Percentiles rank a stretch among this genome's conserved stretches.
phyloP scores from a whole-genome alignment of 2,888 invertebrate genomes.

The Lasioglossum morio region DNA sequence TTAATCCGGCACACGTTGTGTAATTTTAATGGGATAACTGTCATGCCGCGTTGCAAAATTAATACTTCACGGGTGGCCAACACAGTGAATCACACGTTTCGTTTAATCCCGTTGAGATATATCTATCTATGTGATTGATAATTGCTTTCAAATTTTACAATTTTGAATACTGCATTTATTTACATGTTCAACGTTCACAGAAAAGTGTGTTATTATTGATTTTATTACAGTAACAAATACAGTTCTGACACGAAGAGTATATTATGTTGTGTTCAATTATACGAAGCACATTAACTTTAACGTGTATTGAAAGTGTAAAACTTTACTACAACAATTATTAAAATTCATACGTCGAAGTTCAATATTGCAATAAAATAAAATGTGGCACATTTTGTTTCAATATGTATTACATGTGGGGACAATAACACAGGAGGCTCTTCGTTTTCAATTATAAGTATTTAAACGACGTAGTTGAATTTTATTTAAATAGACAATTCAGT shows the following conservation, averaged over 20 bases:
- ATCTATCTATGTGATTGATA: background rate
- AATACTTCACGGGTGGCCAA: background rate
- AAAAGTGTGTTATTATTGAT: background rate
- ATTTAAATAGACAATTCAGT: too few species aligned
- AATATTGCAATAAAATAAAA: background rate
- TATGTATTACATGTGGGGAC: too few species aligned
- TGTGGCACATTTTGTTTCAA: background rate
- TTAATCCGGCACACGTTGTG: conserved; percentile 9
- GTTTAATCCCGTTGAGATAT: conserved; percentile 3
- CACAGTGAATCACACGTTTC: background rate
- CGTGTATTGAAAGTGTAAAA: background rate
- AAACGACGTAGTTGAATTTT: too few species aligned
- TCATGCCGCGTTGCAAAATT: conserved; percentile 9
- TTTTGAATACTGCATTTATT: background rate
- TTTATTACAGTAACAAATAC: background rate
- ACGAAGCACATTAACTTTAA: background rate
- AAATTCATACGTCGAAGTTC: background rate
- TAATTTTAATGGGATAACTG: conserved; percentile 20
- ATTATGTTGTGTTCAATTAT: background rate
- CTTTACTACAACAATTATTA: too few species aligned
- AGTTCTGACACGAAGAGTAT: background rate
- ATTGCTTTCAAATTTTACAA: background rate
- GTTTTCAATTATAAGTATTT: too few species aligned
- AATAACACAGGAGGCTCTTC: too few species aligned
- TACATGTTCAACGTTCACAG: background rate